A percentile compares a stretch with the other conserved stretches of the same genome.
Conservation (phyloP, 2,113 vertebrate genomes). For the Oryzias melastigma region DNA sequence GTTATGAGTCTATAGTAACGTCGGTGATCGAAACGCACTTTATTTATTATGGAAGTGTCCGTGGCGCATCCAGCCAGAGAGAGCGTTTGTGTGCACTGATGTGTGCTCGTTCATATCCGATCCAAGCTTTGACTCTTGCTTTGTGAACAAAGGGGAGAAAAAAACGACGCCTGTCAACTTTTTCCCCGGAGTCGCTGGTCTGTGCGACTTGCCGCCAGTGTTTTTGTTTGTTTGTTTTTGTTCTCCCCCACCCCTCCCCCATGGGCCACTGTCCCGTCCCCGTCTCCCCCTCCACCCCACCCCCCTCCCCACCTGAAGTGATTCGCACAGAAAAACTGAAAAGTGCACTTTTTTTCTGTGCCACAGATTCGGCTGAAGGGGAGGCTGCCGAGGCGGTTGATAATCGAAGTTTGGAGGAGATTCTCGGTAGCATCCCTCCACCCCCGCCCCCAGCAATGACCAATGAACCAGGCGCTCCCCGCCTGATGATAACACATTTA, state of each 20-base stretch:
- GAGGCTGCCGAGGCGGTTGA: conserved; percentile 79
- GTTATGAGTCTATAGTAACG: conserved; percentile 40
- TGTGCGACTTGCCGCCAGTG: conserved; percentile 55
- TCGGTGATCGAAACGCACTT: conserved; percentile 37
- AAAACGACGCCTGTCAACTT: conserved; percentile 60
- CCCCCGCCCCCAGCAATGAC: conserved; percentile 96
- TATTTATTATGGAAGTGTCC: conserved; percentile 52
- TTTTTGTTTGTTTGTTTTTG: conserved; percentile 69
- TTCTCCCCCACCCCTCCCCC: conserved; percentile 64
- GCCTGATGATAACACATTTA: conserved; percentile 98
- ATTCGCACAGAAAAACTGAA: conserved; percentile 59
- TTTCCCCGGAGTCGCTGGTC: conserved; percentile 51
- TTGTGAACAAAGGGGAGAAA: conserved; percentile 56
- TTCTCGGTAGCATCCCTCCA: conserved; percentile 93
- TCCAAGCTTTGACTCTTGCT: conserved; percentile 33
- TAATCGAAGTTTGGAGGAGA: conserved; percentile 93
- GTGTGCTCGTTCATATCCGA: conserved; percentile 34
- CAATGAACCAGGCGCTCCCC: conserved; percentile 96
- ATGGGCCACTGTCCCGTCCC: conserved; percentile 28
- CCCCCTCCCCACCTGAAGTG: conserved; percentile 70
- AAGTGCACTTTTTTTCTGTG: conserved; percentile 61
- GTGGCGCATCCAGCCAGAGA: conserved; percentile 55
- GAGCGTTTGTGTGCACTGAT: conserved; percentile 46
- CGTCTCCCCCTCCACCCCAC: conserved; percentile 50
- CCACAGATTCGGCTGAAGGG: conserved; percentile 76